phyloP scores from a whole-genome alignment of 30 jellyfish, hydroid and myxozoan genomes.

The Rhopilema esculentum region DNA sequence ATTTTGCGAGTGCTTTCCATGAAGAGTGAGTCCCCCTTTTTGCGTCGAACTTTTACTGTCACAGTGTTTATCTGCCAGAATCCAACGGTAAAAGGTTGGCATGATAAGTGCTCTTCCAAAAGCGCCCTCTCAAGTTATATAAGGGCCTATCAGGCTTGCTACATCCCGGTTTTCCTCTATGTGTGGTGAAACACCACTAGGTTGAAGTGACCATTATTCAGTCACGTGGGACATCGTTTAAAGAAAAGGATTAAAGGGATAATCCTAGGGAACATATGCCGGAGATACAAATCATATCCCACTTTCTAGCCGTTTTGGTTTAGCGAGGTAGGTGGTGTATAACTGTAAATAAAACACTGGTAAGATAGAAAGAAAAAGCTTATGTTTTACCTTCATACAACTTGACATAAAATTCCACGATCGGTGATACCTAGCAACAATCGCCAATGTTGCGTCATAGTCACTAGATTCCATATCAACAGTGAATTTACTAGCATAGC shows the following conservation, averaged over 20 bases:
- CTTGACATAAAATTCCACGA: conserved; percentile 8
- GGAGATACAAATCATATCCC: no score
- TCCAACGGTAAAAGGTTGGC: no score
- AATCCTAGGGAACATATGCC: neutral
- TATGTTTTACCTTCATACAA: neutral
- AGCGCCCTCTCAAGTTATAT: no score
- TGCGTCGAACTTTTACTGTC: no score
- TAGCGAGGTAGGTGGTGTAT: neutral
- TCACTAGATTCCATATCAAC: conserved; percentile 1
- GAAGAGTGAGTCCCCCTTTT: no score
- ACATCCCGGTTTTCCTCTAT: no score
- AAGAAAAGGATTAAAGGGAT: neutral
- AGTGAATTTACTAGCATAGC: neutral
- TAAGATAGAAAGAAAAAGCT: neutral
- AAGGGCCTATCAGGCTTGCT: no score
- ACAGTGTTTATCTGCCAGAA: no score
- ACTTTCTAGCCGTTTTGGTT: no score
- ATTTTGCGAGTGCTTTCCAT: no score
- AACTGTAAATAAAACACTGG: neutral
- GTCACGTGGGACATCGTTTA: neutral
- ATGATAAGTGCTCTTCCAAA: no score
- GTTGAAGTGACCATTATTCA: neutral
- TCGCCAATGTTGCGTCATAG: neutral
- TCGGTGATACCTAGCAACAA: neutral
- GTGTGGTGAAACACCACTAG: no score